Conservation (phyloP, 2,797 vertebrate genomes). For the Morelia viridis region DNA sequence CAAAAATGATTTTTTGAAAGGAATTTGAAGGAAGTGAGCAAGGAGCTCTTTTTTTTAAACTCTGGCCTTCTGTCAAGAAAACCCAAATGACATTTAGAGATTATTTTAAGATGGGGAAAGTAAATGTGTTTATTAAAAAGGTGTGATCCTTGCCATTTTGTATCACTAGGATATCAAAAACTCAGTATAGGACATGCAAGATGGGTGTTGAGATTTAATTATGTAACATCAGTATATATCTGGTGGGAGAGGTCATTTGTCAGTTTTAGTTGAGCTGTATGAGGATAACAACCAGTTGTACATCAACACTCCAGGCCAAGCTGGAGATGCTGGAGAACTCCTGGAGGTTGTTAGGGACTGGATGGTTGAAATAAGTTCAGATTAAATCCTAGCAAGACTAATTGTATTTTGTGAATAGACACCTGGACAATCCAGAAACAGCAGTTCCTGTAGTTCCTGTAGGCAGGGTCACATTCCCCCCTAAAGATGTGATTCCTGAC, state of each 20-base stretch:
- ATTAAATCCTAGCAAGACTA: background rate
- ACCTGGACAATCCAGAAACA: background rate
- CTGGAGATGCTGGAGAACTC: background rate
- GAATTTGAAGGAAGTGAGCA: conserved; percentile 19
- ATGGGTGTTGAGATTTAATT: background rate
- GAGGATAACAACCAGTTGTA: background rate
- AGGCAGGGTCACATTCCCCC: background rate
- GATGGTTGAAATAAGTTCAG: background rate
- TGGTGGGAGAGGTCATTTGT: background rate
- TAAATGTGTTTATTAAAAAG: conserved; percentile 9
- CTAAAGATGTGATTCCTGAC: background rate
- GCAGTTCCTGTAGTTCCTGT: background rate
- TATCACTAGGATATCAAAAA: background rate
- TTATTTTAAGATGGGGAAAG: conserved; percentile 32
- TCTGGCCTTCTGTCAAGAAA: background rate
- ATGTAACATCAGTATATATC: background rate
- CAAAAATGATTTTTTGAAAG: conserved; percentile 35
- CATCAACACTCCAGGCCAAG: background rate
- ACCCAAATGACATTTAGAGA: conserved; percentile 16
- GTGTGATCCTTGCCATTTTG: background rate
- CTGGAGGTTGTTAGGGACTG: background rate
- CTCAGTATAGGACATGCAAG: background rate
- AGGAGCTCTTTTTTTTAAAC: background rate
- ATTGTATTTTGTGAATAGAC: background rate
- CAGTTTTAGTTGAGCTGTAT: background rate